Conservation (phyloP, 2,797 vertebrate species). For the Moxostoma hubbsi region DNA sequence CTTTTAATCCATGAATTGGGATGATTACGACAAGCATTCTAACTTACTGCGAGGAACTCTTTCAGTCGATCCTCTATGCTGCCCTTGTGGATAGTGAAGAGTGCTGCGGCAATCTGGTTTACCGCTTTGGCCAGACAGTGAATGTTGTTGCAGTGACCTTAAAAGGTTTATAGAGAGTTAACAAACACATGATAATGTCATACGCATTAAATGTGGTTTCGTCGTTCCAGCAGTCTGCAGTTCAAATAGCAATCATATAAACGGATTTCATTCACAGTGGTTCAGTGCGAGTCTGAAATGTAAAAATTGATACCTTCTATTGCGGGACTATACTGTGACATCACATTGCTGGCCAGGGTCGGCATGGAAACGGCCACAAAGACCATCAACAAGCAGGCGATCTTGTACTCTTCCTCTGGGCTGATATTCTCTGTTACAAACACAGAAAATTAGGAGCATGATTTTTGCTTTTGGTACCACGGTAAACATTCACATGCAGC, state of each 20-base stretch:
- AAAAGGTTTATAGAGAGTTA: slow-evolving; percentile 39
- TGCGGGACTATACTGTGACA: slow-evolving; percentile 98
- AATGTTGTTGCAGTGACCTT: slow-evolving; percentile 99
- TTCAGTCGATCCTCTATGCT: slow-evolving; percentile 99
- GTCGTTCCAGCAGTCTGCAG: slow-evolving; percentile 7
- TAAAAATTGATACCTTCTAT: slow-evolving; percentile 87
- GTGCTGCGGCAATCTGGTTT: slow-evolving; percentile 97
- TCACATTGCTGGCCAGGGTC: slow-evolving; percentile 94
- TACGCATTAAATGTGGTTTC: slow-evolving; percentile 47
- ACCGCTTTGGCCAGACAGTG: slow-evolving; percentile 98
- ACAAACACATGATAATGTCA: slow-evolving; percentile 45
- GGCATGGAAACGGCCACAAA: slow-evolving; percentile 98
- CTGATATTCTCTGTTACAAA: slow-evolving; percentile 91
- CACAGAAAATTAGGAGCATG: slow-evolving; percentile 37
- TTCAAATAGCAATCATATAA: slow-evolving; percentile 18
- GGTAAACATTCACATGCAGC: slow-evolving; percentile 13
- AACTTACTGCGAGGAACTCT: slow-evolving; percentile 95
- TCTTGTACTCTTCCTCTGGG: slow-evolving; percentile 98
- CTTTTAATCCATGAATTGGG: background rate
- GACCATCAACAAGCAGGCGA: slow-evolving; percentile 98
- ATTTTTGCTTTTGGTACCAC: background rate
- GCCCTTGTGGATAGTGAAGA: slow-evolving; percentile 99
- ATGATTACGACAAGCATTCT: background rate
- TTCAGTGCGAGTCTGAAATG: slow-evolving; percentile 21
- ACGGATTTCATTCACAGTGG: slow-evolving; percentile 32